A percentile compares a stretch with the other conserved stretches of the same genome.
Conservation (phyloP, 64 coral and sea anemone species). For the Montipora capricornis region DNA sequence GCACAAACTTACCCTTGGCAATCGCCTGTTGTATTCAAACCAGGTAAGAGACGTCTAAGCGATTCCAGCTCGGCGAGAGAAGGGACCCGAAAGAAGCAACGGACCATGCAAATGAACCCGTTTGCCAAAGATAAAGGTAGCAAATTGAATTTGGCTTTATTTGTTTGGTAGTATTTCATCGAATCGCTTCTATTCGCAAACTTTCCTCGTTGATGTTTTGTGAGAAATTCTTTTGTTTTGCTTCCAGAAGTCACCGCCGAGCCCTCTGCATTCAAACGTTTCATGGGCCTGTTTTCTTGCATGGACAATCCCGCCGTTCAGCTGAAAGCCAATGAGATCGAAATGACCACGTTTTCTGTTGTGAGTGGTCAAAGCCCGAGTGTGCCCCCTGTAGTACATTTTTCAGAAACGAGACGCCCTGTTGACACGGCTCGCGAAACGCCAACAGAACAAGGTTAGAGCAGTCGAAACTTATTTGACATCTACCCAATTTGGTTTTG, state of each 20-base stretch:
- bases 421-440: neutral
- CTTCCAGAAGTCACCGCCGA: neutral
- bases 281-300: slow-evolving; percentile 29
- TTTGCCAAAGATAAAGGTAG: neutral
- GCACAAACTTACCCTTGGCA: too few species aligned
- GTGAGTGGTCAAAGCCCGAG: slow-evolving; percentile 29
- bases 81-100: neutral
- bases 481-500: too few species aligned
- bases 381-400: slow-evolving; percentile 4
- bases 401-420: neutral
- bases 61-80: neutral
- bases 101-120: neutral
- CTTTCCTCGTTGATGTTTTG: neutral
- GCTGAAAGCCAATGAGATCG: slow-evolving; percentile 40
- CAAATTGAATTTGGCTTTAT: neutral
- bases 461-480: too few species aligned
- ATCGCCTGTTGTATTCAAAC: neutral
- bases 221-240: neutral
- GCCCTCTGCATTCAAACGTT: slow-evolving; percentile 39
- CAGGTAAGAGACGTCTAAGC: neutral
- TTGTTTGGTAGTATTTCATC: too few species aligned
- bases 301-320: neutral
- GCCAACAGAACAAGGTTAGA: neutral
- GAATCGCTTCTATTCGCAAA: too few species aligned
- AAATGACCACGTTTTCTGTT: slow-evolving; percentile 70